Evolutionary conservation across 2,113 vertebrate species (phyloP).

Genomic region (Chloebia gouldiae): DNA sequence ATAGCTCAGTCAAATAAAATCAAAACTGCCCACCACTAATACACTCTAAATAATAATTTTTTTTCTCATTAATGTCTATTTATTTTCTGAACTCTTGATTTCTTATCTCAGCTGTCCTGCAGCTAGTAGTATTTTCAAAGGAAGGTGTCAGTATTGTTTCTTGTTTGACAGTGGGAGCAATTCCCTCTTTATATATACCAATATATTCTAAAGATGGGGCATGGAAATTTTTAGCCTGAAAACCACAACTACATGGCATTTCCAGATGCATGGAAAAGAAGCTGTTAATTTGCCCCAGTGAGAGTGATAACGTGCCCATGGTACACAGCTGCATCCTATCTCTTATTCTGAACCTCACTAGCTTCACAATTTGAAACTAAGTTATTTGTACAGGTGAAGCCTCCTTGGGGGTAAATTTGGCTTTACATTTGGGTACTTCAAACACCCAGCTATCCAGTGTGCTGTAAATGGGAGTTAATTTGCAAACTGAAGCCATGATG

Average conservation of each 20-base stretch:
- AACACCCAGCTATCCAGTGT: not conserved
- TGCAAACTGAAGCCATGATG: not conserved
- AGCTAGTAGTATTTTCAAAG: not conserved
- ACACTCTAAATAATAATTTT: not conserved
- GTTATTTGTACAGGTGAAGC: not conserved
- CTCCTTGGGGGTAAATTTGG: not conserved
- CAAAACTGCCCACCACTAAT: not conserved
- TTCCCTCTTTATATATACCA: not conserved
- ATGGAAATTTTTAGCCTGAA: not conserved
- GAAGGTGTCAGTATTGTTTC: not conserved
- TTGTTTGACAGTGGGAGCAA: not conserved
- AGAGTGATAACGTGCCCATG: not conserved
- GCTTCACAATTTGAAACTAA: not conserved
- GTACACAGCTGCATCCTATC: fast-evolving
- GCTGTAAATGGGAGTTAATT: not conserved
- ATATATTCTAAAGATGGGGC: not conserved
- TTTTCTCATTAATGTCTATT: not conserved
- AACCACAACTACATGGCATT: not conserved
- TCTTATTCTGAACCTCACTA: not conserved
- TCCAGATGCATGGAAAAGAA: not conserved
- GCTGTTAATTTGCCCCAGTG: not conserved
- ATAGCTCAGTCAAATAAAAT: not conserved
- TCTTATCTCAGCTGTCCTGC: not conserved
- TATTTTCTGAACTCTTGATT: not conserved
- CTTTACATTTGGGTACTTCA: not conserved